Base-by-base conservation (phyloP, 2,888 invertebrate genomes). In the Conops quadrifasciatus region DNA sequence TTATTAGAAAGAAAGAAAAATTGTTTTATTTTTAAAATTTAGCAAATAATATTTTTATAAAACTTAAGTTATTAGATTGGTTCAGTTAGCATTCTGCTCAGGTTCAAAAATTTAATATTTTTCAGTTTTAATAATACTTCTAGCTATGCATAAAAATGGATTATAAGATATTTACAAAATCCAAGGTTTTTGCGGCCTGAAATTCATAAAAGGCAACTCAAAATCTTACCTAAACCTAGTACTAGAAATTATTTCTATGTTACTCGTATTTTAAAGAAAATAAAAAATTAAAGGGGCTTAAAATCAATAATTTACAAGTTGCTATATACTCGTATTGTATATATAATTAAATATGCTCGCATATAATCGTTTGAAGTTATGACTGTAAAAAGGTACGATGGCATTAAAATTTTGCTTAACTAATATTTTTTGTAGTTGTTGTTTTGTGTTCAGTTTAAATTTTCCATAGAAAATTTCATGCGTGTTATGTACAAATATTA, bases 401-500 rank as follows among this genome's bases (percentile, higher is more conserved):
- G 75, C 77, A 71, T 73, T 69, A 47, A 45, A 30, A 30, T 70
- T 63, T 60, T 59, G 24, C 45, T 21, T 66, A 66, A 28, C 9
- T 28, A n/a, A 16, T 66, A 28, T 36, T 51, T 66, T 9, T 58
- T 58, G 58, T 58, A 11, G 11, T 51, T 36, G 36, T 58, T 58
- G 58, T 58, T 26, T 13, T 51, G 19, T 30, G 26, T 64, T 47
- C 19, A 66, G 15, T 75, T 73, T 64, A 73, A 74, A 76, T 71
- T 74, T 65, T 56, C 36, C 5, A n/a, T n/a, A n/a, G n/a, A n/a
- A n/a, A n/a, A n/a, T n/a, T n/a, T 21, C 60, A 24, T 68, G 30
- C 51, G 72, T 78, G 81, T 81, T 83, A 83, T 81, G 83, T 83
- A 77, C 82, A 83, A 76, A 82, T 83, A 74, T 83, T 81, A 73